Conservation (phyloP, 2,113 vertebrate genomes). For the Percopsis transmontana region DNA sequence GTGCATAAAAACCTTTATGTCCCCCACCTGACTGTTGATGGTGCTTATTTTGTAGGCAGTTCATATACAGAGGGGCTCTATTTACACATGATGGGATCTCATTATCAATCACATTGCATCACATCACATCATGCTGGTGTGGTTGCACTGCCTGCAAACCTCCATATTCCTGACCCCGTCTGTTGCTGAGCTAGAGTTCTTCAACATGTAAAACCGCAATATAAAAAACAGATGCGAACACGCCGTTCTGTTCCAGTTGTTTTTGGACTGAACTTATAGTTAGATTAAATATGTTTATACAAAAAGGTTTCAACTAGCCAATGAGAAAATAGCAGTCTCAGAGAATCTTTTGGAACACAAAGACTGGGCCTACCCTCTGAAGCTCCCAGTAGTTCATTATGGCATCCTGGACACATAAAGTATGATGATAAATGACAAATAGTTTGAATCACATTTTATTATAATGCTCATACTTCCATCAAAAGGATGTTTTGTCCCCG, state of each 20-base stretch:
- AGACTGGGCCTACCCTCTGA: background rate
- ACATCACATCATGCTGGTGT: background rate
- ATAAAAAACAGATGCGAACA: slow-evolving; percentile 67
- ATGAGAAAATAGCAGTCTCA: background rate
- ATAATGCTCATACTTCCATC: background rate
- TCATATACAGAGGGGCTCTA: background rate
- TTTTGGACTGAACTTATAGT: slow-evolving; percentile 63
- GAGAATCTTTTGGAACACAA: background rate
- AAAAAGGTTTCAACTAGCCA: slow-evolving; percentile 53
- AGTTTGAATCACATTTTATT: no score
- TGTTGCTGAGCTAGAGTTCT: slow-evolving; percentile 9
- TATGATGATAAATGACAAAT: no score
- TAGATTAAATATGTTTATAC: slow-evolving; percentile 70
- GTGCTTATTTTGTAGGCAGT: background rate
- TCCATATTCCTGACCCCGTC: background rate
- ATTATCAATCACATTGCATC: background rate
- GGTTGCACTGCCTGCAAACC: background rate
- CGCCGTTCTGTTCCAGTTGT: slow-evolving; percentile 63
- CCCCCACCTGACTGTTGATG: background rate
- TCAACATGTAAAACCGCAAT: slow-evolving; percentile 58
- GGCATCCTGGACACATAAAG: background rate
- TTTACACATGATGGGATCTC: background rate
- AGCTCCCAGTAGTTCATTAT: background rate
- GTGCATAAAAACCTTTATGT: background rate
- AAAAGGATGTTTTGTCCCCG: background rate